These are phyloP conservation scores for Rhopalosiphum padi DNA, from an alignment of 1,140 invertebrate genomes.

Conservation along the genomic window DNA sequence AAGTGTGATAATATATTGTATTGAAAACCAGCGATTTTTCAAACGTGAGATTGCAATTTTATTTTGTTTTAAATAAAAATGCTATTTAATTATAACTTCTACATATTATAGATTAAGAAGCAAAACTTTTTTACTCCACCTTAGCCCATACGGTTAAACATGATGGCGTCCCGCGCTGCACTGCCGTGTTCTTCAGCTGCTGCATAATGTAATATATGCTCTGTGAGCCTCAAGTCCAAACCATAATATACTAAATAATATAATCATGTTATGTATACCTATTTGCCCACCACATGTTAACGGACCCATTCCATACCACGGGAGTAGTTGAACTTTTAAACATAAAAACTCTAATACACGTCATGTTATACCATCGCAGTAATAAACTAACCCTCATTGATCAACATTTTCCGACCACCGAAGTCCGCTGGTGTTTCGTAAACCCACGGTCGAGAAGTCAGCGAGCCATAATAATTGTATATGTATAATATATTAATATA, in stretches of 20 bases:
- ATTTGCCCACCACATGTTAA: not conserved
- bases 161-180: not conserved
- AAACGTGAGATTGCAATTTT: not conserved
- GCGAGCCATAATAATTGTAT: not conserved
- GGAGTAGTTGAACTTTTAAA: not conserved
- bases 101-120: no score
- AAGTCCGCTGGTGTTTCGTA: not conserved
- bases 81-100: no score
- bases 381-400: not conserved
- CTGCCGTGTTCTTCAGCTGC: not conserved
- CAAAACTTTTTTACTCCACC: no score
- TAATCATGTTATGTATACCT: not conserved
- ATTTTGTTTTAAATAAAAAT: not conserved
- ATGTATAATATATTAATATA: not conserved
- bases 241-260: not conserved
- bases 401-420: not conserved
- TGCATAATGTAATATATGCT: not conserved
- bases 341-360: not conserved
- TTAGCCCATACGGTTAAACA: not conserved
- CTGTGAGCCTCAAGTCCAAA: not conserved
- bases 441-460: not conserved
- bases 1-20: no score
- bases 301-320: not conserved
- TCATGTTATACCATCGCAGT: not conserved
- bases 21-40: not conserved